These are phyloP conservation scores for Sinocyclocheilus rhinocerous DNA, from an alignment of 2,113 vertebrate genomes.

Conservation along the genomic window DNA sequence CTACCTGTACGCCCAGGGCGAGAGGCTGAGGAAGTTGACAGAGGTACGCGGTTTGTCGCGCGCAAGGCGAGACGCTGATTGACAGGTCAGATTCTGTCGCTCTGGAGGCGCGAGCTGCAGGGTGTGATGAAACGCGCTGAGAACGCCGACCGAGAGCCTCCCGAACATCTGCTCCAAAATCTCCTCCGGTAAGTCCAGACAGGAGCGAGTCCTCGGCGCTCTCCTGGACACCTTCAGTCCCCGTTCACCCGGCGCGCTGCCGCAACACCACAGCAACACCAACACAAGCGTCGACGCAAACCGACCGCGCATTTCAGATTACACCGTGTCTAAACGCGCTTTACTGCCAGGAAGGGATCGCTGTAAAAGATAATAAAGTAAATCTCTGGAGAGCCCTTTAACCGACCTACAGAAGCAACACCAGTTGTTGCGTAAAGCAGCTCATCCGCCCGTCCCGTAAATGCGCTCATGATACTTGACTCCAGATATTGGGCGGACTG, in stretches of 20 bases:
- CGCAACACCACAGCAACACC: conserved; percentile 51
- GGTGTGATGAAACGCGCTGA: conserved; percentile 93
- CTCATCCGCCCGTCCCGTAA: not conserved
- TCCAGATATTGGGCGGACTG: conserved; percentile 34
- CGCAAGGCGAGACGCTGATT: conserved; percentile 66
- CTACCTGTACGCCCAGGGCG: conserved; percentile 96
- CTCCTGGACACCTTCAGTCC: conserved; percentile 70
- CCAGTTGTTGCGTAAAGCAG: not conserved
- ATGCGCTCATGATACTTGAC: not conserved
- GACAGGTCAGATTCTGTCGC: conserved; percentile 84
- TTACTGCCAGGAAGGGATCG: not conserved
- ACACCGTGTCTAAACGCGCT: not conserved
- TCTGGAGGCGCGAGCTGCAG: conserved; percentile 85
- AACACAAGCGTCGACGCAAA: conserved; percentile 59
- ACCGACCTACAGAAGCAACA: not conserved
- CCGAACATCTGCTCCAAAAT: conserved; percentile 93
- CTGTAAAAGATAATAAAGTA: not conserved
- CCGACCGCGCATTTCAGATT: conserved; percentile 63
- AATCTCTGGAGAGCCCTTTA: not conserved
- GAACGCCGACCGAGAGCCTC: conserved; percentile 87
- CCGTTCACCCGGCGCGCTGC: conserved; percentile 56
- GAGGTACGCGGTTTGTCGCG: conserved; percentile 78
- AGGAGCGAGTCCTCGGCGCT: conserved; percentile 73
- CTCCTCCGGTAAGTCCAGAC: conserved; percentile 88
- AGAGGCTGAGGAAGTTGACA: conserved; percentile 88